Evolutionary conservation across 2,113 vertebrate species (phyloP).

Genomic region (Lagenorhynchus albirostris): DNA sequence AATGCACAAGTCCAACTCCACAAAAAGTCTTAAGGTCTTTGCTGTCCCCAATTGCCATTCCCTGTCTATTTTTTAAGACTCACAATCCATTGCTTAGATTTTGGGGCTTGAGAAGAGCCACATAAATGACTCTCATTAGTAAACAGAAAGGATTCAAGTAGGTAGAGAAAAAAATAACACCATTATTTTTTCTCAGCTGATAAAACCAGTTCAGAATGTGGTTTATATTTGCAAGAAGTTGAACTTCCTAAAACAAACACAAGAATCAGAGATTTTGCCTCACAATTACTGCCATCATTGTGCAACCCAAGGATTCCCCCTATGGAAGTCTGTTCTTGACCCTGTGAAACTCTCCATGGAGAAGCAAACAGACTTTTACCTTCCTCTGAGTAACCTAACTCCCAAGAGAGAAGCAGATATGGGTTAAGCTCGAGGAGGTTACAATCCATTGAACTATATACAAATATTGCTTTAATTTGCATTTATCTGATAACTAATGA

Average conservation of each 20-base stretch:
- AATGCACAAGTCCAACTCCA: neutral
- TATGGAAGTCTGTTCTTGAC: neutral
- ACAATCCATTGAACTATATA: neutral
- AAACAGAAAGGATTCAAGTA: neutral
- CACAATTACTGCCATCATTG: neutral
- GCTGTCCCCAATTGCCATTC: neutral
- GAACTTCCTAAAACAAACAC: neutral
- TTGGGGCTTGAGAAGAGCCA: neutral
- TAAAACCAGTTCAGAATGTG: neutral
- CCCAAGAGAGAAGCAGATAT: neutral
- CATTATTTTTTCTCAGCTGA: neutral
- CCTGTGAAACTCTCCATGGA: neutral
- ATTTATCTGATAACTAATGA: neutral
- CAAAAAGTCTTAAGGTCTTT: neutral
- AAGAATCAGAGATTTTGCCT: neutral
- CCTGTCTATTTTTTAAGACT: neutral
- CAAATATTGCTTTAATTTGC: neutral
- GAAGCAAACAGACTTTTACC: neutral
- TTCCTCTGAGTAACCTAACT: neutral
- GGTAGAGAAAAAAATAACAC: neutral
- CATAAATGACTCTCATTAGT: neutral
- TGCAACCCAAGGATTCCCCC: neutral
- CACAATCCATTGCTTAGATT: neutral
- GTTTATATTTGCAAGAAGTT: neutral
- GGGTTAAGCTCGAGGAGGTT: neutral